Conservation (phyloP, 64 coral and sea anemone species). For the Stichodactyla helianthus region DNA sequence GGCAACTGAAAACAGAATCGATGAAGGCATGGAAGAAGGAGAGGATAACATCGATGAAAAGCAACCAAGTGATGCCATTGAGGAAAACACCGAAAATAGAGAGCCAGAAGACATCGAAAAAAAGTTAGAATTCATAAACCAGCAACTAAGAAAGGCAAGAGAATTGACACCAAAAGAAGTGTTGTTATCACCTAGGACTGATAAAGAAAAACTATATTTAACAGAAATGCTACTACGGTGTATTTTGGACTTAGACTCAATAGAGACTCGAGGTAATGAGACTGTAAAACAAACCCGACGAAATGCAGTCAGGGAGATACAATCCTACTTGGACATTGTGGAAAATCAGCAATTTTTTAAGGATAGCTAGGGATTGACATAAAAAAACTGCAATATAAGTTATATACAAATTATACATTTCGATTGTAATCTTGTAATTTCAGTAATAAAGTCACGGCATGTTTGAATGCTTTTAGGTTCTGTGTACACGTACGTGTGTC, state of each 20-base stretch:
- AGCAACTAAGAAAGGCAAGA: slow-evolving; percentile 17
- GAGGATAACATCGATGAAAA: not conserved
- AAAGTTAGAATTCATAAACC: not conserved
- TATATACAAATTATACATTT: too few species aligned
- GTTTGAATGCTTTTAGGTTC: too few species aligned
- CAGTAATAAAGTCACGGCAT: too few species aligned
- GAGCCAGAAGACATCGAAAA: not conserved
- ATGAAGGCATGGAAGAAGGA: not conserved
- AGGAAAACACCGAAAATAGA: not conserved
- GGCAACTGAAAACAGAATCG: not conserved
- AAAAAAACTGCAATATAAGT: too few species aligned
- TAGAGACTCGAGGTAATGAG: slow-evolving; percentile 12
- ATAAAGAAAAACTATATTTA: slow-evolving; percentile 10
- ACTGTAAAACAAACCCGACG: not conserved
- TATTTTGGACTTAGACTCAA: slow-evolving; percentile 7
- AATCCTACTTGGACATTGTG: not conserved
- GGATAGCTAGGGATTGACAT: not conserved
- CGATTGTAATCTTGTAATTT: too few species aligned
- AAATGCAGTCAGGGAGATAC: slow-evolving; percentile 9
- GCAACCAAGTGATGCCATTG: too few species aligned
- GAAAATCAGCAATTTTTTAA: not conserved
- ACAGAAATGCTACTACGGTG: slow-evolving; percentile 26
- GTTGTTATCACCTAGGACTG: not conserved
- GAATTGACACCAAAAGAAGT: not conserved
- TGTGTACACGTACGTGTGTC: too few species aligned